Evolutionary conservation across 2,113 vertebrate species (phyloP).

Genomic region (Onychorhynchus coronatus): DNA sequence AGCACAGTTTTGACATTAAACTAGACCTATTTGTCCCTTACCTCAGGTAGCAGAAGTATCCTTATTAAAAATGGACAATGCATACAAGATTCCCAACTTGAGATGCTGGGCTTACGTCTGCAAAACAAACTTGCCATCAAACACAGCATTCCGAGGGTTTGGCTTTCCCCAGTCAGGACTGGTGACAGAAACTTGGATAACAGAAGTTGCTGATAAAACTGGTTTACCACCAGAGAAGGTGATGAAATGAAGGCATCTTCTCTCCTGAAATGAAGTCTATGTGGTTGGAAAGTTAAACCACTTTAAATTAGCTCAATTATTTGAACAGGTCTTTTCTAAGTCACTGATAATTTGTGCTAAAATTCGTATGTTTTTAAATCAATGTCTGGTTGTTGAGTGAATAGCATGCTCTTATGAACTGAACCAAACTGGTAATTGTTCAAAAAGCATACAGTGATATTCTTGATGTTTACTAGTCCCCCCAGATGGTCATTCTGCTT

Average conservation of each 20-base stretch:
- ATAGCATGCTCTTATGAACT: background rate
- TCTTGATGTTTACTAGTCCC: background rate
- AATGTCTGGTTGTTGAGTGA: background rate
- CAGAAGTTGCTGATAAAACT: conserved; percentile 73
- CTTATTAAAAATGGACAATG: conserved; percentile 81
- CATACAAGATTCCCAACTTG: conserved; percentile 82
- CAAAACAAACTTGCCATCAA: conserved; percentile 85
- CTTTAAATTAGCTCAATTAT: background rate
- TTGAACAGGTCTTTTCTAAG: background rate
- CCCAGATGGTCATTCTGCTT: background rate
- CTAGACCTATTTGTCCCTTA: background rate
- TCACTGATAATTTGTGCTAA: background rate
- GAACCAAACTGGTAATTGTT: background rate
- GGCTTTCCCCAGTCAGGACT: conserved; percentile 80
- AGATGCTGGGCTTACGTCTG: conserved; percentile 62
- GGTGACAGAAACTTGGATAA: conserved; percentile 81
- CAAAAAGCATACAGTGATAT: background rate
- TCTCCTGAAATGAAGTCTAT: background rate
- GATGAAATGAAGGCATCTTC: background rate
- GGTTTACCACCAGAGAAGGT: conserved; percentile 78
- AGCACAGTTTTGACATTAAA: background rate
- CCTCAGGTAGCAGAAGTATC: conserved; percentile 77
- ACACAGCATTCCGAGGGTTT: conserved; percentile 81
- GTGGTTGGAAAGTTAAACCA: background rate
- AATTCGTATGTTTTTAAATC: background rate